These are phyloP conservation scores for Heliconius cydno DNA, from an alignment of 2,888 invertebrate species.

Conservation along the genomic window DNA sequence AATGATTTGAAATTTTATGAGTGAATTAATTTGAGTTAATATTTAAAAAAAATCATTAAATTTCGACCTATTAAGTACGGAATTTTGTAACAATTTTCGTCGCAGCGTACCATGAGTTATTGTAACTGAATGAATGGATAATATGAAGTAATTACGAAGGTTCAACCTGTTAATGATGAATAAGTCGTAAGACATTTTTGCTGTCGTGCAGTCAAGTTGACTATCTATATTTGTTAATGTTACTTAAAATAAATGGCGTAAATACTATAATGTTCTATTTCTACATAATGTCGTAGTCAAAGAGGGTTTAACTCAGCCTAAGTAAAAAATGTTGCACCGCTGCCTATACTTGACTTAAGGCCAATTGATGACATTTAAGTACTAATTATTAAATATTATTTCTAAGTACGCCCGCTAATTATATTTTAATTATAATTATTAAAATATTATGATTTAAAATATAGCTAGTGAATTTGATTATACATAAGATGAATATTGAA, in stretches of 20 bases:
- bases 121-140: neutral
- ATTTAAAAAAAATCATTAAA: neutral
- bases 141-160: neutral
- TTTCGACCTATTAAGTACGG: neutral
- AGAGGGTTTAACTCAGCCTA: neutral
- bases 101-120: neutral
- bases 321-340: neutral
- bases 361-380: neutral
- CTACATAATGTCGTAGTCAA: neutral
- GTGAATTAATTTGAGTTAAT: neutral
- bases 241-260: neutral
- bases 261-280: neutral
- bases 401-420: neutral
- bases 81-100: neutral
- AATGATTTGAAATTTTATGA: neutral
- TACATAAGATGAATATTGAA: neutral
- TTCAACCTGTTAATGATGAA: neutral
- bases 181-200: neutral
- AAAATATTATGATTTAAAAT: neutral
- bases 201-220: neutral
- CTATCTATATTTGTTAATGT: slow-evolving; percentile 2
- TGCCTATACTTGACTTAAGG: neutral
- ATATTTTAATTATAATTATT: neutral
- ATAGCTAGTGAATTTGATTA: slow-evolving; percentile 14
- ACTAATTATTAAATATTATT: neutral